Conservation (phyloP, 2,888 invertebrate species). For the Campopleginae sp. region DNA sequence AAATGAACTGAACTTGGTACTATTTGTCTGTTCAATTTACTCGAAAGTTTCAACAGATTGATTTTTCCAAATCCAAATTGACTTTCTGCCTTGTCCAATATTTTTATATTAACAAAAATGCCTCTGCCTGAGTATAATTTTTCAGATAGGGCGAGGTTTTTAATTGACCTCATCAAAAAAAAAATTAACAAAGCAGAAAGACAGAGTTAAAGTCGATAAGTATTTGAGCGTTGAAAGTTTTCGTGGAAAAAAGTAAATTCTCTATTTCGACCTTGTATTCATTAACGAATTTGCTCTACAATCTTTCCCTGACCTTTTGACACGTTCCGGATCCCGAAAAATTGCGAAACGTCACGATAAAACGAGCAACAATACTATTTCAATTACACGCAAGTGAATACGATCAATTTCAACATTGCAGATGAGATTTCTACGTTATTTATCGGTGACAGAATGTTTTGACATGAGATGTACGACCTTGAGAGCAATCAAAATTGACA, state of each 20-base stretch:
- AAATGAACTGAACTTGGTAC: neutral
- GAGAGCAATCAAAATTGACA: neutral
- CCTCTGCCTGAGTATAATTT: no score
- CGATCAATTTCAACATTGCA: neutral
- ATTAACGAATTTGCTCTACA: constrained; percentile 1
- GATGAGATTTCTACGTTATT: neutral
- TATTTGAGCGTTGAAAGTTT: neutral
- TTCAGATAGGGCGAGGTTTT: no score
- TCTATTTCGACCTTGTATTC: neutral
- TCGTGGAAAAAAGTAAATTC: neutral
- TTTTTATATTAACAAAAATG: no score
- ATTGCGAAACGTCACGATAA: constrained; percentile 32
- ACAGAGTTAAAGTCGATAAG: neutral
- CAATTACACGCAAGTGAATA: neutral
- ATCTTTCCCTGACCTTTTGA: constrained; percentile 30
- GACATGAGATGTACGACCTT: neutral
- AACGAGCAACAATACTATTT: constrained; percentile 12
- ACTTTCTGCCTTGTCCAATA: no score
- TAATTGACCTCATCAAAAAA: no score
- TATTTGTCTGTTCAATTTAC: neutral
- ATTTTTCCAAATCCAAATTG: neutral
- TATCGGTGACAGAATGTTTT: neutral
- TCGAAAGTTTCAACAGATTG: neutral
- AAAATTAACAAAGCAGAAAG: no score
- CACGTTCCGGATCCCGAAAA: constrained; percentile 24